These are phyloP conservation scores for Baccha elongata DNA, from an alignment of 2,888 invertebrate species.

Conservation along the genomic window DNA sequence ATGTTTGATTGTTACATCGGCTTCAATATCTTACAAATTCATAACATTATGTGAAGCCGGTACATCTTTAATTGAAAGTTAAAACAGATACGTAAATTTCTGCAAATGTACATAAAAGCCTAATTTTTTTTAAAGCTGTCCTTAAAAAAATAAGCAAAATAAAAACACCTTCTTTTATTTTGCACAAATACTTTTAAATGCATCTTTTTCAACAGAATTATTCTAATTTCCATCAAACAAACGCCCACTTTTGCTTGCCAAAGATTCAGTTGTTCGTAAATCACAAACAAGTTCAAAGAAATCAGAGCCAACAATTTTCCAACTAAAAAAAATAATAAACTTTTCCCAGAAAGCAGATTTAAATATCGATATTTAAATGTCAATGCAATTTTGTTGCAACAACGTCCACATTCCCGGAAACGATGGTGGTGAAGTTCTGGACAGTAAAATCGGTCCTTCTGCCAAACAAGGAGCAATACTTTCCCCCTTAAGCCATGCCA, in stretches of 20 bases:
- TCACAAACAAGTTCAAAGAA: not conserved
- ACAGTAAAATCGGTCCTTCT: not conserved
- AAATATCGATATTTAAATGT: constrained; percentile 41
- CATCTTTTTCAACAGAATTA: too few relatives aligned
- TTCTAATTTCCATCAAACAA: not conserved
- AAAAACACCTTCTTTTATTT: too few relatives aligned
- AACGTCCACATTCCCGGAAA: not conserved
- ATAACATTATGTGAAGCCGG: too few relatives aligned
- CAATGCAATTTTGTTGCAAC: not conserved
- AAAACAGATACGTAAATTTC: too few relatives aligned
- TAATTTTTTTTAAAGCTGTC: too few relatives aligned
- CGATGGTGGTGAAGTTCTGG: not conserved
- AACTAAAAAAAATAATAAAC: not conserved
- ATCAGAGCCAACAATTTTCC: not conserved
- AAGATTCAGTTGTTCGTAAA: not conserved
- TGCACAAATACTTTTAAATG: too few relatives aligned
- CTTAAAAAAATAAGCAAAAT: too few relatives aligned
- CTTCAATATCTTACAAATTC: too few relatives aligned
- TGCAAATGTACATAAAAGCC: too few relatives aligned
- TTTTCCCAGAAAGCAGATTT: constrained; percentile 10
- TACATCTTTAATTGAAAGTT: too few relatives aligned
- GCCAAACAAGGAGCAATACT: not conserved
- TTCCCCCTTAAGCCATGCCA: not conserved
- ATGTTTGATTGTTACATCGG: too few relatives aligned
- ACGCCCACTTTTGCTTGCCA: not conserved